Conservation (phyloP, 2,113 vertebrate species). For the Alectura lathami region DNA sequence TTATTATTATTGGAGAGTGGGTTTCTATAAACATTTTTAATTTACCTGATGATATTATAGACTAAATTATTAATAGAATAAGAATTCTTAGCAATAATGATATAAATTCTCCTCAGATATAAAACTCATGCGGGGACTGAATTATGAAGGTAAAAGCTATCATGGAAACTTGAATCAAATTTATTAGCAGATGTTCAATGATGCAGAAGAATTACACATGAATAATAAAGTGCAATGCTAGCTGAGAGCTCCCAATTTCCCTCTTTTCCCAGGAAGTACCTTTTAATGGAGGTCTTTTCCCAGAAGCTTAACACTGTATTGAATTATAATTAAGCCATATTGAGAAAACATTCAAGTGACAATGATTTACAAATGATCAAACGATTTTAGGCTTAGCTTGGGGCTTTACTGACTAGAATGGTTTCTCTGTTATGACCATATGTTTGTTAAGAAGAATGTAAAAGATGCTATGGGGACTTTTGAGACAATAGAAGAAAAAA, state of each 20-base stretch:
- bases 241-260: slow-evolving; percentile 55
- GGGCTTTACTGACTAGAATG: slow-evolving; percentile 63
- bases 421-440: slow-evolving; percentile 66
- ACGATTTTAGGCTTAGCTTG: slow-evolving; percentile 70
- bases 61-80: slow-evolving; percentile 68
- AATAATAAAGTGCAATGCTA: slow-evolving; percentile 63
- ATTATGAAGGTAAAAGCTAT: slow-evolving; percentile 68
- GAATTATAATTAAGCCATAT: slow-evolving; percentile 74
- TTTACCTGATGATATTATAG: slow-evolving; percentile 57
- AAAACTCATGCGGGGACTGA: slow-evolving; percentile 63
- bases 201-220: slow-evolving; percentile 59
- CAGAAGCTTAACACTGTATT: slow-evolving; percentile 49
- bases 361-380: slow-evolving; percentile 70
- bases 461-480: slow-evolving; percentile 36
- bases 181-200: slow-evolving; percentile 76
- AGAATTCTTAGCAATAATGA: slow-evolving; percentile 68
- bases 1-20: neutral
- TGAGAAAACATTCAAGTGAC: slow-evolving; percentile 69
- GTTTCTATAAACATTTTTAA: slow-evolving; percentile 59
- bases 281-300: slow-evolving; percentile 51
- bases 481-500: slow-evolving; percentile 44
- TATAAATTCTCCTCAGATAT: slow-evolving; percentile 61
- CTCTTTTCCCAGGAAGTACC: slow-evolving; percentile 57
- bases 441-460: slow-evolving; percentile 65
- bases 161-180: slow-evolving; percentile 68